A percentile compares a stretch with the other conserved stretches of the same genome.
Conservation (phyloP, 2,797 vertebrate genomes). For the Sparidentex hasta region DNA sequence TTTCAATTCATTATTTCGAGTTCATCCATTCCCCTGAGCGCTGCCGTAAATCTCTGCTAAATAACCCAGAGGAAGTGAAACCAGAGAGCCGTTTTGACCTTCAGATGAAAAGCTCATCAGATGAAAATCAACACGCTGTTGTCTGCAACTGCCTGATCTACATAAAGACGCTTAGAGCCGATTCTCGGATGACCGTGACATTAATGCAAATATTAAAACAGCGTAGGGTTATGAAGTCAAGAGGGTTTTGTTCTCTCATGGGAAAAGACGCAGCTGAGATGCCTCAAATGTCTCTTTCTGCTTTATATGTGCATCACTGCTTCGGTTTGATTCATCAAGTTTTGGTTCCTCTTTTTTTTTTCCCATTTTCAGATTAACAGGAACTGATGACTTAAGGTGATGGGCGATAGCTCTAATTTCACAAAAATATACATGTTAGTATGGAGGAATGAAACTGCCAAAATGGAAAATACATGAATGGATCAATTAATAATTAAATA, state of each 20-base stretch:
- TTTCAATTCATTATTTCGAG: slow-evolving; percentile 65
- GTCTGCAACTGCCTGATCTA: slow-evolving; percentile 31
- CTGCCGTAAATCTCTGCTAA: slow-evolving; percentile 52
- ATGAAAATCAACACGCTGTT: slow-evolving; percentile 31
- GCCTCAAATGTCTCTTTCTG: slow-evolving; percentile 17
- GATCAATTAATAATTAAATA: too few species aligned
- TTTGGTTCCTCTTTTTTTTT: not conserved
- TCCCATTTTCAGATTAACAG: not conserved
- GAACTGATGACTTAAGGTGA: not conserved
- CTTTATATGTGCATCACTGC: not conserved
- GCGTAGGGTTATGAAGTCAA: slow-evolving; percentile 11
- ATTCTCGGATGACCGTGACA: slow-evolving; percentile 30
- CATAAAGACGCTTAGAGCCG: slow-evolving; percentile 10
- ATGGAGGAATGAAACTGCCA: too few species aligned
- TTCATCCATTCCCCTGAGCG: slow-evolving; percentile 56
- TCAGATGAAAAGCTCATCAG: slow-evolving; percentile 50
- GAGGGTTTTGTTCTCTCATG: slow-evolving; percentile 35
- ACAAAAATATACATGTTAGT: not conserved
- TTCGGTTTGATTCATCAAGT: not conserved
- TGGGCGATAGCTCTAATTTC: not conserved
- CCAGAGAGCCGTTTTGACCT: slow-evolving; percentile 50
- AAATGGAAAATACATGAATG: too few species aligned
- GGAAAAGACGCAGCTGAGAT: slow-evolving; percentile 40
- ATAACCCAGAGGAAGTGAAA: slow-evolving; percentile 57
- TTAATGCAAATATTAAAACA: slow-evolving; percentile 51